Base-by-base conservation (phyloP, 92 coral and sea anemone species). In the Zoanthus sansibaricus region DNA sequence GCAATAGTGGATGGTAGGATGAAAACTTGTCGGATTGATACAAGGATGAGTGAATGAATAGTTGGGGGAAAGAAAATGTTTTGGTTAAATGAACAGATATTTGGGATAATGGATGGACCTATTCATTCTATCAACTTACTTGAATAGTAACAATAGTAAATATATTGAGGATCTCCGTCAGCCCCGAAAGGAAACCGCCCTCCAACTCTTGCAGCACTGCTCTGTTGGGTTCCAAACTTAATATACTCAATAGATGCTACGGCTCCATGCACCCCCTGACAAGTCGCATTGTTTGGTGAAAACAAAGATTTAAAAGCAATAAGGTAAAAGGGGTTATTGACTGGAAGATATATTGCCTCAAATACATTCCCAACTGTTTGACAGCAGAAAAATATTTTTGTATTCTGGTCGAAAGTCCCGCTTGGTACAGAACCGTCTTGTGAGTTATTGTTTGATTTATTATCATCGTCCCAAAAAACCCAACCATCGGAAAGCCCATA, bases 381-480 rank as follows among this genome's bases (percentile, higher is more conserved):
- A 49, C 92, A 89, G 75, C 92, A 89, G 32, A 85, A 89, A 44
- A 70, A 20, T 72, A 89, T 89, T 61, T 84, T 89, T 7, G 92
- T 89, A 59, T 89, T 75, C 9, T 85, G 89, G 37, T 83, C 37
- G 86, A 75, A 89, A 1, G 88, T 79, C 15, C 92, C 92, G 46
- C 79, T 87, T 15, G 92, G 92, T 9, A 89, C 77, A 0, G 72
- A 68, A 3, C 92, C 92, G 18, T 71, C 62, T 14, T 56, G 46
- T 49, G 73, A 70, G 61, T 85, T 89, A 70, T 85, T 89, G 76
- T 78, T 71, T 5, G 78, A 69, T 3, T 37, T 68, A 6, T 44
- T 78, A 54, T 89, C 79, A 17, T 85, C 89, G 45, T 89, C 89
- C 89, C 89, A 89, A 83, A 77, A 78, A 6, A 89, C 92, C 67